Evolutionary conservation across 2,888 invertebrate genomes (phyloP), one percentile per base, ranked within the genome.

Genomic region (Trichogramma evanescens): DNA sequence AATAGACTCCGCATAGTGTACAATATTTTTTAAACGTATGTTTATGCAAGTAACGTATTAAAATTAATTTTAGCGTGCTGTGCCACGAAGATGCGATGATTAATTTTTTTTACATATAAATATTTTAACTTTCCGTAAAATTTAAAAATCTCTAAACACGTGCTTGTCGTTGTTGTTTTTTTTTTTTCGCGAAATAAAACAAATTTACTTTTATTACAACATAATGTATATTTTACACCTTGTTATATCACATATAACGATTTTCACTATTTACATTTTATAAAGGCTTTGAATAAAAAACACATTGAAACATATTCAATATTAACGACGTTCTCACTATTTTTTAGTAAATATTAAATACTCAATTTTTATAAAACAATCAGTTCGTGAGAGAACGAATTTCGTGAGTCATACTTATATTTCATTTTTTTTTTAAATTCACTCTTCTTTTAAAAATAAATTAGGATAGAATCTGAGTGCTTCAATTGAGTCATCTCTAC

Each of bases 381-480:
- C n/a, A 45, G n/a, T 9, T 9, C n/a, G 3, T 45, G 45, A 45
- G 45, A 9, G n/a, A 9, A 45, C 9, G 45, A 9, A 3, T 9
- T 45, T 2, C 8, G n/a, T 58, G 43, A 50, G 38, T 39, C 5
- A 0, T 39, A 26, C 39, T 56, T 58, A 49, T 43, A 53, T 50
- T 49, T 2, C 45, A 50, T 6, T 50, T 44, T 43, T 3, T 44
- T 61, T 57, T 8, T 45, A 6, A 13, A 26, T 13, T 46, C 10
- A 68, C 79, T 80, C 76, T 69, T 79, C 71, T 54, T 77, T 78
- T 65, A 92, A 79, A 78, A 98, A 92, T 61, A 86, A 79, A 82
- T 99, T 99, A 0, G 93, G 91, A 80, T 92, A 99, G 80, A 98
- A 99, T 61, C 91, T 83, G 48, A 99, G 80, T 6, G 97, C 97